phyloP scores from a whole-genome alignment of 1,140 invertebrate species.

The Pectinophora gossypiella region DNA sequence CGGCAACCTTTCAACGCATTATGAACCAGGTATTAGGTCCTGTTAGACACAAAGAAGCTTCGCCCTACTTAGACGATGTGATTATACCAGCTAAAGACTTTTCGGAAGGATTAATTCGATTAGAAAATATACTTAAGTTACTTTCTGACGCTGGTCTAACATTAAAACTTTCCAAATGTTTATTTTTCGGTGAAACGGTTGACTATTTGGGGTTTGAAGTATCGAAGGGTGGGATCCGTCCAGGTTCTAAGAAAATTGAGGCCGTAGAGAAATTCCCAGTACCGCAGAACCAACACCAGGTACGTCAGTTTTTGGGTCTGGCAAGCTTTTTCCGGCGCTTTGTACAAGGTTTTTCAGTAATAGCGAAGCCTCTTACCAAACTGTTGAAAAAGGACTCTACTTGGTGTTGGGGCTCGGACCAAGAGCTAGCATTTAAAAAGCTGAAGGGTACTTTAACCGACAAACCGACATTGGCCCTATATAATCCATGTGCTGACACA shows the following conservation, averaged over 20 bases:
- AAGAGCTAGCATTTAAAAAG: slow-evolving; percentile 1
- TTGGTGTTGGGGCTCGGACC: slow-evolving; percentile 7
- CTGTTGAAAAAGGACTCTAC: slow-evolving; percentile 9
- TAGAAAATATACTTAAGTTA: neutral
- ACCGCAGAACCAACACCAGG: slow-evolving; percentile 30
- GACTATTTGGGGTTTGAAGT: slow-evolving; percentile 12
- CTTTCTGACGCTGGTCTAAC: slow-evolving; percentile 5
- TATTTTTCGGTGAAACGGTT: slow-evolving; percentile 3
- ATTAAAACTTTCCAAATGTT: slow-evolving; percentile 4
- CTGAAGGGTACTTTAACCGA: neutral
- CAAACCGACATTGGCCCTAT: neutral
- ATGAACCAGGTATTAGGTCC: slow-evolving; percentile 24
- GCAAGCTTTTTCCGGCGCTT: slow-evolving; percentile 36
- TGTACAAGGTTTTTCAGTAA: slow-evolving; percentile 25
- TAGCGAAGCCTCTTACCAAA: slow-evolving; percentile 20
- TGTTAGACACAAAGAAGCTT: slow-evolving; percentile 8
- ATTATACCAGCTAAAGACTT: slow-evolving; percentile 21
- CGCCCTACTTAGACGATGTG: slow-evolving; percentile 27
- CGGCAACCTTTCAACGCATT: slow-evolving; percentile 29
- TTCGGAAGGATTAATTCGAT: slow-evolving; percentile 25
- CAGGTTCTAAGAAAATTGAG: slow-evolving; percentile 14
- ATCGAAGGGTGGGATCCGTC: slow-evolving; percentile 5
- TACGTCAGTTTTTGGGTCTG: slow-evolving; percentile 57
- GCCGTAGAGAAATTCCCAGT: slow-evolving; percentile 22
- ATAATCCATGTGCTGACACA: slow-evolving; percentile 3